Evolutionary conservation across 2,888 invertebrate species (phyloP).

Genomic region (Sepioteuthis lessoniana): DNA sequence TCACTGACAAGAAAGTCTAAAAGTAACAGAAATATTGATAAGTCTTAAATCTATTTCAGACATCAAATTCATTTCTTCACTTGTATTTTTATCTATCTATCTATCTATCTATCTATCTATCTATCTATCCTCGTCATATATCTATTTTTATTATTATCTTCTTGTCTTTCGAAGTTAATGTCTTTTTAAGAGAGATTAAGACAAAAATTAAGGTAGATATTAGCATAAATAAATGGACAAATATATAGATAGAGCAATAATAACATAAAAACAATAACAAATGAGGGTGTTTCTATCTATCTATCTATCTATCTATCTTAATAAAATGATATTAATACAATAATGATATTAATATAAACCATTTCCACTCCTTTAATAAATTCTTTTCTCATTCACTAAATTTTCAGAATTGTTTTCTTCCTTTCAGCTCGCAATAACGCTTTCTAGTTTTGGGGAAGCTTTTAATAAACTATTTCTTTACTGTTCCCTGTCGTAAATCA

Average conservation of each 20-base stretch:
- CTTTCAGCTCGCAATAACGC: too few species aligned
- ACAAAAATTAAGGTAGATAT: too few species aligned
- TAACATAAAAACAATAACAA: too few species aligned
- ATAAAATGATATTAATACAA: too few species aligned
- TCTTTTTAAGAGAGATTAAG: too few species aligned
- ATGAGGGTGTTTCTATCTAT: too few species aligned
- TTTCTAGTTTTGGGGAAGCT: too few species aligned
- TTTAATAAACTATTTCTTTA: not conserved
- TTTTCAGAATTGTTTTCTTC: too few species aligned
- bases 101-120: not conserved
- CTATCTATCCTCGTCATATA: not conserved
- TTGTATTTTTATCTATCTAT: not conserved
- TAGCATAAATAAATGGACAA: not conserved
- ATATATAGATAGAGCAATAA: not conserved
- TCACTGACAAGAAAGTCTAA: not conserved
- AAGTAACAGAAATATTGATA: not conserved
- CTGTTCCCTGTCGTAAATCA: not conserved
- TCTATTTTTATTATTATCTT: not conserved
- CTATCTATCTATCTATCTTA: too few species aligned
- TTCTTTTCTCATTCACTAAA: too few species aligned
- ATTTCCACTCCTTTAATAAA: too few species aligned
- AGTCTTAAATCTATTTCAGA: not conserved
- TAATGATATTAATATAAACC: too few species aligned
- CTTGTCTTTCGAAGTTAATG: not conserved
- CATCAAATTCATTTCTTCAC: not conserved